Percentiles rank a stretch among this genome's conserved stretches.
Evolutionary conservation across 35 echinoderm and acorn worm species (phyloP).

Genomic region (Acanthaster planci): DNA sequence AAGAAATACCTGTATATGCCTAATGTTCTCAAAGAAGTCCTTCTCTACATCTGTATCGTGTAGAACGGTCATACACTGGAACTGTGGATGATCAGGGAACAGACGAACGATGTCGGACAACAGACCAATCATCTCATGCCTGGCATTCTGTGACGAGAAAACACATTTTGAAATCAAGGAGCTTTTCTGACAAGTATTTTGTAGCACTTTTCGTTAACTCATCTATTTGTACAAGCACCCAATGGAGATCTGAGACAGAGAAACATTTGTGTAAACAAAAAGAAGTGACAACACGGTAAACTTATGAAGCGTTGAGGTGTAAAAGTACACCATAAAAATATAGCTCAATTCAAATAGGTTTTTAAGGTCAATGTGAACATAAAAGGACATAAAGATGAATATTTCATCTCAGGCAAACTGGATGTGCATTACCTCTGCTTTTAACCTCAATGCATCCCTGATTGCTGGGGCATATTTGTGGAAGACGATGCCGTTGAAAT

Average conservation of each 20-base stretch:
- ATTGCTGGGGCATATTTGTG: constrained; percentile 76
- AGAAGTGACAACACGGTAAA: no score
- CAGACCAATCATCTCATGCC: constrained; percentile 66
- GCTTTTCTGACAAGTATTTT: no score
- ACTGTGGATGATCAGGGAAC: constrained; percentile 65
- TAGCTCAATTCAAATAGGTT: no score
- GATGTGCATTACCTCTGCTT: constrained; percentile 65
- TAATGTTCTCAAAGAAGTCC: constrained; percentile 99
- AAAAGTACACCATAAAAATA: no score
- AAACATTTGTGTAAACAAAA: no score
- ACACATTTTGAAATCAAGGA: no score
- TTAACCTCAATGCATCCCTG: constrained; percentile 75
- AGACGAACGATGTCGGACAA: constrained; percentile 65
- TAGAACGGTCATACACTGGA: constrained; percentile 59
- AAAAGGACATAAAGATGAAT: constrained; percentile 2
- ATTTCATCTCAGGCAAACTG: neutral
- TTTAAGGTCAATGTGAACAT: no score
- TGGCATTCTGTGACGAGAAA: constrained; percentile 37
- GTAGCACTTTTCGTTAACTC: no score
- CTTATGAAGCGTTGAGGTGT: no score
- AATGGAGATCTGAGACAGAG: no score
- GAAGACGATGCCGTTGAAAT: constrained; percentile 45
- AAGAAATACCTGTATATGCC: constrained; percentile 89
- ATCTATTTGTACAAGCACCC: no score
- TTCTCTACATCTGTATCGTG: constrained; percentile 76